phyloP scores from a whole-genome alignment of 35 echinoderm and acorn worm species.

The Lytechinus pictus region DNA sequence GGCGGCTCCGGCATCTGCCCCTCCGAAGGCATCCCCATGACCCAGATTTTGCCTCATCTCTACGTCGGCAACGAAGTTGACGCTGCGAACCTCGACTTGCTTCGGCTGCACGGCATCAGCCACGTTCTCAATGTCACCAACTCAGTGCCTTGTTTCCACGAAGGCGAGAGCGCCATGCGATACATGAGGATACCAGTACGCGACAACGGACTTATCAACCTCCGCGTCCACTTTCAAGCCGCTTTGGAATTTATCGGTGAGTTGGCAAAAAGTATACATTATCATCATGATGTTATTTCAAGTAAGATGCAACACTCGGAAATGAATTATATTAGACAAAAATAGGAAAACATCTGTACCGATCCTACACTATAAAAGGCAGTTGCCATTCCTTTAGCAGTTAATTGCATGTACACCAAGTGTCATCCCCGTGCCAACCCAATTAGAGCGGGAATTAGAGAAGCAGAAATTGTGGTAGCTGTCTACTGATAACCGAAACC shows the following conservation, averaged over 20 bases:
- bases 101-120: slow-evolving; percentile 69
- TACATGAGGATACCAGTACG: slow-evolving; percentile 85
- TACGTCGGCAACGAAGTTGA: slow-evolving; percentile 93
- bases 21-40: slow-evolving; percentile 58
- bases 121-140: slow-evolving; percentile 91
- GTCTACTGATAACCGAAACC: background rate
- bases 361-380: too few relatives aligned
- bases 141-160: slow-evolving; percentile 89
- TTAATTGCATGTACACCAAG: too few relatives aligned
- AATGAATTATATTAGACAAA: too few relatives aligned
- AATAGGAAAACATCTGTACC: too few relatives aligned
- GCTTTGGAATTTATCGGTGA: slow-evolving; percentile 95
- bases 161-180: slow-evolving; percentile 60
- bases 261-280: background rate
- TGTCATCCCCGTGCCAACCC: too few relatives aligned
- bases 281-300: too few relatives aligned
- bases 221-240: slow-evolving; percentile 78
- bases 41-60: slow-evolving; percentile 80
- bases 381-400: too few relatives aligned
- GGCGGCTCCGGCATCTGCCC: slow-evolving; percentile 39
- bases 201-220: slow-evolving; percentile 76
- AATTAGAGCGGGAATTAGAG: background rate
- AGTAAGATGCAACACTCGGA: too few relatives aligned
- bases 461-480: background rate
- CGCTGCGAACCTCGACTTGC: slow-evolving; percentile 72